Percentiles rank a stretch among this genome's conserved stretches.
Evolutionary conservation across 2,113 vertebrate species (phyloP).

Genomic region (Carassius gibelio): DNA sequence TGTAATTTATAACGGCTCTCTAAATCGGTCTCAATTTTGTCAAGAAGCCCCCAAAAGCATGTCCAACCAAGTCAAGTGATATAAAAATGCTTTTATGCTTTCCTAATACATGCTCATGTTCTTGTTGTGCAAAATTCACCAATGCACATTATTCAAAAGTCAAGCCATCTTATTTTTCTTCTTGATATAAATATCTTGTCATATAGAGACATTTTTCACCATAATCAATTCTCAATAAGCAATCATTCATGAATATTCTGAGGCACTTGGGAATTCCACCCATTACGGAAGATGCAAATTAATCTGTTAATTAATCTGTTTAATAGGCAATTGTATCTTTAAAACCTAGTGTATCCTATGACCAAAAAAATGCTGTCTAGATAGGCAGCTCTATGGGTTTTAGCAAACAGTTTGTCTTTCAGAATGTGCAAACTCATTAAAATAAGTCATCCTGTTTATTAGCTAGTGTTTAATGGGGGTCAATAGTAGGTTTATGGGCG

Average conservation of each 20-base stretch:
- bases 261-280: no score
- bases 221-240: background rate
- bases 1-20: background rate
- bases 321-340: no score
- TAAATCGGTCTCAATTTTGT: no score
- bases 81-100: background rate
- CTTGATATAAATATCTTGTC: background rate
- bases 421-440: background rate
- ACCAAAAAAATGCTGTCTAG: background rate
- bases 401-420: background rate
- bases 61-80: background rate
- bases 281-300: no score
- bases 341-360: background rate
- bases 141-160: no score
- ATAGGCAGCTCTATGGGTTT: background rate
- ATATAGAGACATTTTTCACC: background rate
- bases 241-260: background rate
- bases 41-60: background rate
- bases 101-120: background rate
- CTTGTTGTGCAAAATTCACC: background rate
- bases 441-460: slow-evolving; percentile 10
- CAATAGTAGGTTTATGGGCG: background rate
- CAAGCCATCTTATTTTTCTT: no score
- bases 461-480: background rate
- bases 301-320: no score